These are phyloP conservation scores for Podotricha telesiphe DNA, from an alignment of 2,888 invertebrate species.

Conservation along the genomic window DNA sequence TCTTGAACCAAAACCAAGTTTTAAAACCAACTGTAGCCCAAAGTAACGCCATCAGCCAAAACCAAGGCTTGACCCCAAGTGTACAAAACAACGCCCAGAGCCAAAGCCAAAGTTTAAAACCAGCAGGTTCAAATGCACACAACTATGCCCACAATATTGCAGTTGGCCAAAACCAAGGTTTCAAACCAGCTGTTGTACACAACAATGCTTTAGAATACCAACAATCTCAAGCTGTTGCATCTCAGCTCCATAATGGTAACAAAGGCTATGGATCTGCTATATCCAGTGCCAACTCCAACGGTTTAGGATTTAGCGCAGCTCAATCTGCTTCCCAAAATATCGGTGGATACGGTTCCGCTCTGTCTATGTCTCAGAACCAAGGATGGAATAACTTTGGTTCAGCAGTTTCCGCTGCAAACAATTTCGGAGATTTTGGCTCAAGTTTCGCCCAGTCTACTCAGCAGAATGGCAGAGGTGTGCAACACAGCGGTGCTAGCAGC, in stretches of 20 bases:
- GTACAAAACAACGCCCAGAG: not conserved
- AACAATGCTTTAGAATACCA: slow-evolving; percentile 45
- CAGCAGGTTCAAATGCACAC: slow-evolving; percentile 48
- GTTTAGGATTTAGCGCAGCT: slow-evolving; percentile 56
- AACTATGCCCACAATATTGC: too few species aligned
- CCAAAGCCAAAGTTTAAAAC: not conserved
- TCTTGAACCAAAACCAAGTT: not conserved
- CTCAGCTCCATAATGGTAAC: slow-evolving; percentile 29
- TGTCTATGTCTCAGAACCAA: slow-evolving; percentile 54
- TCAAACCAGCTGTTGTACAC: slow-evolving; percentile 49
- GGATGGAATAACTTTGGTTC: slow-evolving; percentile 52
- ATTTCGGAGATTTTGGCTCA: slow-evolving; percentile 56
- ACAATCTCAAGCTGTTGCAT: slow-evolving; percentile 33
- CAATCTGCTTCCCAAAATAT: slow-evolving; percentile 56
- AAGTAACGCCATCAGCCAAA: not conserved
- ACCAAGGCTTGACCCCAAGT: not conserved
- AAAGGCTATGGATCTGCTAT: slow-evolving; percentile 47
- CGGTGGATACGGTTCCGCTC: slow-evolving; percentile 52
- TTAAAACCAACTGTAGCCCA: slow-evolving; percentile 43
- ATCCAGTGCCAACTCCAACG: slow-evolving; percentile 48
- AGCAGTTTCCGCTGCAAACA: slow-evolving; percentile 64
- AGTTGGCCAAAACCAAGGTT: slow-evolving; percentile 6
- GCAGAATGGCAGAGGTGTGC: slow-evolving; percentile 55
- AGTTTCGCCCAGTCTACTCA: slow-evolving; percentile 64
- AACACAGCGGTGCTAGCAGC: slow-evolving; percentile 64